phyloP scores from a whole-genome alignment of 2,797 vertebrate species.

The Chrysocyon brachyurus region DNA sequence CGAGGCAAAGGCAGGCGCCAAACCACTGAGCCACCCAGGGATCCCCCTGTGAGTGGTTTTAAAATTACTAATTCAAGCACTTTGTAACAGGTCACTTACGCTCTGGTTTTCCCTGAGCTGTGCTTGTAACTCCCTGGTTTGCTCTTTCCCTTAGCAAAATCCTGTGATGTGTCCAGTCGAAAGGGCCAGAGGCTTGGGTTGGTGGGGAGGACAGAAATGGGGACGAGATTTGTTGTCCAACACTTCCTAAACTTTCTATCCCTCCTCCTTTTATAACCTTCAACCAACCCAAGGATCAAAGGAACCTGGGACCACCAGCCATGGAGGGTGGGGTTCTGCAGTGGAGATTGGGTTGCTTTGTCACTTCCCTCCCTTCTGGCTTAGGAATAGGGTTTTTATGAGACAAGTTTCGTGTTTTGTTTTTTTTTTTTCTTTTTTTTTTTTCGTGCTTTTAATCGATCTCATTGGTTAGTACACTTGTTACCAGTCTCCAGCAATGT shows the following conservation, averaged over 20 bases:
- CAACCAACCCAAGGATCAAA: neutral
- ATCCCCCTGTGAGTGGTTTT: neutral
- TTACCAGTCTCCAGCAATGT: neutral
- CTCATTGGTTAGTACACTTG: neutral
- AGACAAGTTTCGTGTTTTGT: neutral
- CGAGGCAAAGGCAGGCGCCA: too few species aligned
- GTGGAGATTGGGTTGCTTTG: neutral
- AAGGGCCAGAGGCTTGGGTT: neutral
- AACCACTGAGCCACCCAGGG: too few species aligned
- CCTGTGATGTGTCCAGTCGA: neutral
- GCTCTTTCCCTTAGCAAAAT: neutral
- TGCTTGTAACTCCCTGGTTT: neutral
- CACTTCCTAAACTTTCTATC: neutral
- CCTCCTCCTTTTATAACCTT: neutral
- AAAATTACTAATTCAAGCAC: neutral
- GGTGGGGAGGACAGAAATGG: neutral
- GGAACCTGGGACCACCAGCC: neutral
- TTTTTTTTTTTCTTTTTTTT: neutral
- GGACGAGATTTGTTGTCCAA: neutral
- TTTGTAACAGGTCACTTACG: neutral
- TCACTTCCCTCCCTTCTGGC: neutral
- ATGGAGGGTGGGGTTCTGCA: neutral
- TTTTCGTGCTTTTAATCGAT: neutral
- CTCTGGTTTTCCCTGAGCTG: neutral
- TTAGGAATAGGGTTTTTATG: neutral